These are phyloP conservation scores for Aphaenogaster rudis DNA, from an alignment of 1,140 invertebrate genomes.

Conservation along the genomic window DNA sequence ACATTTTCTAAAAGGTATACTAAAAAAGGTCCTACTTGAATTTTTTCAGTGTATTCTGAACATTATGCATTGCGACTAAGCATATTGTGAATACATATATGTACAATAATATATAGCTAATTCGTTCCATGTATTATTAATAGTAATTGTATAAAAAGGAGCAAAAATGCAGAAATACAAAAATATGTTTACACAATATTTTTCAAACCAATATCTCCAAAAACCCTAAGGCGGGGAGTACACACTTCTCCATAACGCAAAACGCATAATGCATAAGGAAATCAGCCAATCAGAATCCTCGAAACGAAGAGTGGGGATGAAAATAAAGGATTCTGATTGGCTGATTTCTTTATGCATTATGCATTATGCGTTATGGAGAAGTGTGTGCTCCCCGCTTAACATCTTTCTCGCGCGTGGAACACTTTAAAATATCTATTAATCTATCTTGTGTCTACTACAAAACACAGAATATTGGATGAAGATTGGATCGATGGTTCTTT, in stretches of 20 bases:
- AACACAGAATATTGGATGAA: not conserved
- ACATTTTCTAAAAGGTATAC: too few species aligned
- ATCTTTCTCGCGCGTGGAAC: not conserved
- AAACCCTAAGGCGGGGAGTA: too few species aligned
- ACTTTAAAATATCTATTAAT: not conserved
- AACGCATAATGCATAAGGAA: too few species aligned
- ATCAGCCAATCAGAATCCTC: too few species aligned
- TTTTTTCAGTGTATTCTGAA: not conserved
- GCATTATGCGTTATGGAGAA: too few species aligned
- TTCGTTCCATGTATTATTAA: too few species aligned
- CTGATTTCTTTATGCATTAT: too few species aligned
- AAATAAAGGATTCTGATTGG: too few species aligned
- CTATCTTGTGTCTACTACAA: not conserved
- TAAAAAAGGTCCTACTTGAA: too few species aligned
- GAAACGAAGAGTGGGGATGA: too few species aligned
- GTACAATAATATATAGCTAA: too few species aligned
- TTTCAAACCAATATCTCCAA: not conserved
- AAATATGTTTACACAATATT: not conserved
- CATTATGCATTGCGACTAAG: not conserved
- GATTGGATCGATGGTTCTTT: not conserved
- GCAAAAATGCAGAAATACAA: not conserved
- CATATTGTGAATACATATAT: not conserved
- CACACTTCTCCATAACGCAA: too few species aligned
- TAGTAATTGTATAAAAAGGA: not conserved
- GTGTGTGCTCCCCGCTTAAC: not conserved